Evolutionary conservation across 2,888 invertebrate genomes (phyloP).

Genomic region (Villa cingulata): DNA sequence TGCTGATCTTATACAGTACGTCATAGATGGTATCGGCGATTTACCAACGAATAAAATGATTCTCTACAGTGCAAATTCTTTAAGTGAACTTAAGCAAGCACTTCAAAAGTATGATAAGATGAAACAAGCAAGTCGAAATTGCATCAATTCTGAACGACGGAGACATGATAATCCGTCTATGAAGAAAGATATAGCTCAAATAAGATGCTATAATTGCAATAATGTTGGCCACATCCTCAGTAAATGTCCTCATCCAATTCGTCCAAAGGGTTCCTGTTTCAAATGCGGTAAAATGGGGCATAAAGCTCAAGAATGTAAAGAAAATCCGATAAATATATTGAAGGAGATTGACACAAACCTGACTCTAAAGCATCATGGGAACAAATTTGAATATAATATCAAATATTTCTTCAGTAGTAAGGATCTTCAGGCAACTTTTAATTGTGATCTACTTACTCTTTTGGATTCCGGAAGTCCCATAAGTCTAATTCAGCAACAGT

Average conservation of each 20-base stretch:
- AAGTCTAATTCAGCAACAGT: background rate
- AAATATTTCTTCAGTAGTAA: background rate
- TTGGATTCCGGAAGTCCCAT: slow-evolving; percentile 1
- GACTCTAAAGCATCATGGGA: background rate
- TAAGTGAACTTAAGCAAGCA: background rate
- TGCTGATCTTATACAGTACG: background rate
- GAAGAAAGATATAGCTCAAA: background rate
- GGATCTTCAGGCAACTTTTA: background rate
- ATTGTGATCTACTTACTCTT: background rate
- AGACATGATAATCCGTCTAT: background rate
- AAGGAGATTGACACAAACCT: background rate
- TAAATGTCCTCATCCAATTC: background rate
- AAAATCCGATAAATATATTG: no score
- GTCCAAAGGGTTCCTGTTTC: background rate
- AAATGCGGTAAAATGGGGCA: background rate
- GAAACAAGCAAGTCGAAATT: background rate
- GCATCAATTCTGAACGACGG: background rate
- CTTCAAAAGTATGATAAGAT: slow-evolving; percentile 1
- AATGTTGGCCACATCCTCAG: background rate
- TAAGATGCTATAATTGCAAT: slow-evolving; percentile 1
- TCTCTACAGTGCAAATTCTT: background rate
- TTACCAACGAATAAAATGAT: background rate
- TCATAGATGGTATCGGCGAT: background rate
- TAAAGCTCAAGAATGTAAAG: background rate
- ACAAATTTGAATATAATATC: background rate